Conservation (phyloP, 2,797 vertebrate genomes). For the Glyptemys insculpta region DNA sequence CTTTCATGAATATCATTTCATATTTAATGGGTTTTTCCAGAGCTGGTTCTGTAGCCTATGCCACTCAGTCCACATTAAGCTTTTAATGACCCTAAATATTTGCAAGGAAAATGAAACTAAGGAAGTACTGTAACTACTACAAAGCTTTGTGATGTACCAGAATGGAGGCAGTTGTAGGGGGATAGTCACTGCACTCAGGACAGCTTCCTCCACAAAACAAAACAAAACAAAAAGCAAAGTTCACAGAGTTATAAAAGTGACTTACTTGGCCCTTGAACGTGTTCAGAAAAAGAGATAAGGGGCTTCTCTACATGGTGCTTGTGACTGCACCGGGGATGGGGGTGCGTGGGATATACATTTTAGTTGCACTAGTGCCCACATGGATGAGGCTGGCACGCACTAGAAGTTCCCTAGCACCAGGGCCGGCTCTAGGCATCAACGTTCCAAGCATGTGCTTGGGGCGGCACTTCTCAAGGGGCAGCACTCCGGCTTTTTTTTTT, state of each 20-base stretch:
- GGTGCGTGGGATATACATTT: no score
- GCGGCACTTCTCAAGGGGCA: no score
- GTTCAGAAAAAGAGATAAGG: not conserved
- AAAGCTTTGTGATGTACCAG: conserved; percentile 23
- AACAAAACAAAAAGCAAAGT: not conserved
- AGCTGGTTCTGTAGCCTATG: not conserved
- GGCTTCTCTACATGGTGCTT: not conserved
- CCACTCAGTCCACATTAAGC: not conserved
- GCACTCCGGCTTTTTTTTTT: no score
- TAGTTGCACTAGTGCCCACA: no score
- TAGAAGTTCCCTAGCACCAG: no score
- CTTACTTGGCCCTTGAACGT: not conserved
- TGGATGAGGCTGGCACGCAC: no score
- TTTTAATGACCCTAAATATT: not conserved
- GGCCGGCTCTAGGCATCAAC: no score
- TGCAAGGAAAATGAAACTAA: conserved; percentile 47
- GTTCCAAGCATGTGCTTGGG: no score
- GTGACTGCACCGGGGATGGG: not conserved
- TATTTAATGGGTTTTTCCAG: not conserved
- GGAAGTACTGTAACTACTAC: not conserved
- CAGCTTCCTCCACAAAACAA: not conserved
- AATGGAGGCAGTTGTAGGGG: conserved; percentile 4
- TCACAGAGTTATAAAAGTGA: not conserved
- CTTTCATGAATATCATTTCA: not conserved
- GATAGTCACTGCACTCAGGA: not conserved